Evolutionary conservation across 2,888 invertebrate species (phyloP), one percentile per base, ranked within the genome.

Genomic region (Leptogaster cylindrica): DNA sequence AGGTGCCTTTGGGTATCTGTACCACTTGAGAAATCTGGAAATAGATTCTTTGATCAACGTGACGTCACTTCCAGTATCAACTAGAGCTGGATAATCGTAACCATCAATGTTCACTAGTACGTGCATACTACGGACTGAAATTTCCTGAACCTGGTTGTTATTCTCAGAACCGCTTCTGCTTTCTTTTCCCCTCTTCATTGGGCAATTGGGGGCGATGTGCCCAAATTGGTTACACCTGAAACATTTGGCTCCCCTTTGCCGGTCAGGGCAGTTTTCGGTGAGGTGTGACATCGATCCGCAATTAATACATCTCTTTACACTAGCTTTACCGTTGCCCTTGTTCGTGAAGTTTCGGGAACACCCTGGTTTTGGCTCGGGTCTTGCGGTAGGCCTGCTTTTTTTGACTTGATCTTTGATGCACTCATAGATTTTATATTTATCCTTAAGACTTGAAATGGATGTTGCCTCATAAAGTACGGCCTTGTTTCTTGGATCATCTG

Each of bases 171-270:
- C 36, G 14, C 2, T 4, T 36, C 8, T 6, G 36, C 14, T 36
- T 36, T 12, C 51, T 28, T 39, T 55, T 31, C 1, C 16, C 18
- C 25, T 48, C 41, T 64, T 44, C 20, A 28, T 64, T 1, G 50
- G 58, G 4, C 69, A 67, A 27, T 67, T 27, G 10, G 16, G 7
- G 7, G 65, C 28, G 2, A 67, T 65, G 7, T 69, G 69, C 2
- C 69, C 69, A 51, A 67, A 65, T 12, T 69, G 46, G 33, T 14
- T 67, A 16, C 67, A 66, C 5, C 14, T 36, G 10, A 68, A 70
- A 58, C 68, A 66, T 12, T 61, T 68, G 2, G 65, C 14, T 3
- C 66, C 68, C 10, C 51, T 61, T 27, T 46, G 46, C 58, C 61
- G 67, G 36, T 65, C 58, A 63, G 61, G 66, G 28, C 63, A 68